These are phyloP conservation scores for Trachymyrmex cornetzi DNA, from an alignment of 1,140 invertebrate species.

Conservation along the genomic window DNA sequence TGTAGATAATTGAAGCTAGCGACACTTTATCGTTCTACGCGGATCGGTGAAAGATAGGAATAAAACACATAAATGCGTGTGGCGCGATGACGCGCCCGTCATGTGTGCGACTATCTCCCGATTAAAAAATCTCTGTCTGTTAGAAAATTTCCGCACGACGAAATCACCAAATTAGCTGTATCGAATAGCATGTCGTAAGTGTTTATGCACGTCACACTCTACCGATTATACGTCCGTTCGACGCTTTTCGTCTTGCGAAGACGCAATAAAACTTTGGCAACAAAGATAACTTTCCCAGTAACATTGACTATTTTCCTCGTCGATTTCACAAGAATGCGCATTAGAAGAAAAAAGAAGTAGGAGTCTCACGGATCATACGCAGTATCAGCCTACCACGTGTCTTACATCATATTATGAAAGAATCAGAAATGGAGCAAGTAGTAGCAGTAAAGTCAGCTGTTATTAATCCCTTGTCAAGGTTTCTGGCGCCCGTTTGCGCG, in stretches of 20 bases:
- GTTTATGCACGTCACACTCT: background rate
- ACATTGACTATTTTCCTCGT: background rate
- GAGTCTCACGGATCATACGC: background rate
- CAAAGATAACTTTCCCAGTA: background rate
- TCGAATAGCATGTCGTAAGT: background rate
- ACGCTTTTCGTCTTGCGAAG: background rate
- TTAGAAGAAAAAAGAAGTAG: background rate
- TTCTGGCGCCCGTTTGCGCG: background rate
- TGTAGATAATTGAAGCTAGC: slow-evolving; percentile 13
- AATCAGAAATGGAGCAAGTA: background rate
- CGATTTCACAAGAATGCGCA: background rate
- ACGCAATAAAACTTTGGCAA: slow-evolving; percentile 52
- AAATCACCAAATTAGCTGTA: slow-evolving; percentile 14
- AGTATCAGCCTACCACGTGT: background rate
- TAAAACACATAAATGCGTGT: background rate
- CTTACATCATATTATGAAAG: background rate
- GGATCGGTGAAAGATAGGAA: slow-evolving; percentile 2
- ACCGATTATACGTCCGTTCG: slow-evolving; percentile 3
- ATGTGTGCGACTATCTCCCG: background rate
- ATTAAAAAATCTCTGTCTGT: slow-evolving; percentile 13
- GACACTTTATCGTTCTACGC: background rate
- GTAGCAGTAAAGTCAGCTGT: background rate
- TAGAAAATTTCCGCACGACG: background rate
- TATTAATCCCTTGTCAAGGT: slow-evolving; percentile 30
- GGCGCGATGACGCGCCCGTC: background rate